These are phyloP conservation scores for Adrianichthys oophorus DNA, from an alignment of 2,797 vertebrate genomes.

Conservation along the genomic window DNA sequence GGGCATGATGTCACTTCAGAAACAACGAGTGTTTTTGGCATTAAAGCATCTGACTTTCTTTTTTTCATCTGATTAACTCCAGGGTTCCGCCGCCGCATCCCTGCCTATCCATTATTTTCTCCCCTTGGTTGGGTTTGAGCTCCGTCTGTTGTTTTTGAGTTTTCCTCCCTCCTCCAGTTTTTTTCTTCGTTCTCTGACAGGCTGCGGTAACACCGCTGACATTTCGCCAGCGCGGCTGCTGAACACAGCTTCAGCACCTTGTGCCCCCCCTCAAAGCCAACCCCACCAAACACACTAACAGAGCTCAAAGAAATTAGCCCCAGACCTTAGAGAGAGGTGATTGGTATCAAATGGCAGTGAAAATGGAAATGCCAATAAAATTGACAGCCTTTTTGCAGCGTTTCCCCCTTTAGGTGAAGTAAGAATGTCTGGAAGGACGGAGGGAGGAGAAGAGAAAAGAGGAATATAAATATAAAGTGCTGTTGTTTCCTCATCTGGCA, in stretches of 20 bases:
- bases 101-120: slow-evolving; percentile 38
- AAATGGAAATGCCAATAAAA: slow-evolving; percentile 89
- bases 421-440: slow-evolving; percentile 75
- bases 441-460: slow-evolving; percentile 48
- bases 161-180: slow-evolving; percentile 1
- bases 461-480: slow-evolving; percentile 17
- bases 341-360: slow-evolving; percentile 83
- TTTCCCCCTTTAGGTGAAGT: slow-evolving; percentile 55
- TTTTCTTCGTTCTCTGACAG: slow-evolving; percentile 31
- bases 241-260: slow-evolving; percentile 73
- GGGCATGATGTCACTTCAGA: slow-evolving; percentile 1
- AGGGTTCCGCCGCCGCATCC: slow-evolving; percentile 10
- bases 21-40: slow-evolving; percentile 1
- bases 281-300: slow-evolving; percentile 47
- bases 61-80: slow-evolving; percentile 35
- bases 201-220: slow-evolving; percentile 77
- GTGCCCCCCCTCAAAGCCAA: slow-evolving; percentile 66
- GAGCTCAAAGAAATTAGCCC: slow-evolving; percentile 78
- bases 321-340: slow-evolving; percentile 82
- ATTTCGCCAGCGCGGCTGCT: slow-evolving; percentile 84
- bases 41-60: slow-evolving; percentile 25
- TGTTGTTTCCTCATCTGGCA: slow-evolving; percentile 14
- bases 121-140: slow-evolving; percentile 22
- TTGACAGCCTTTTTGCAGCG: slow-evolving; percentile 72
- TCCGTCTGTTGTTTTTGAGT: slow-evolving; percentile 4